Percentiles rank a stretch among this genome's conserved stretches.
Conservation (phyloP, 2,888 invertebrate species). For the Diachrysia chrysitis region DNA sequence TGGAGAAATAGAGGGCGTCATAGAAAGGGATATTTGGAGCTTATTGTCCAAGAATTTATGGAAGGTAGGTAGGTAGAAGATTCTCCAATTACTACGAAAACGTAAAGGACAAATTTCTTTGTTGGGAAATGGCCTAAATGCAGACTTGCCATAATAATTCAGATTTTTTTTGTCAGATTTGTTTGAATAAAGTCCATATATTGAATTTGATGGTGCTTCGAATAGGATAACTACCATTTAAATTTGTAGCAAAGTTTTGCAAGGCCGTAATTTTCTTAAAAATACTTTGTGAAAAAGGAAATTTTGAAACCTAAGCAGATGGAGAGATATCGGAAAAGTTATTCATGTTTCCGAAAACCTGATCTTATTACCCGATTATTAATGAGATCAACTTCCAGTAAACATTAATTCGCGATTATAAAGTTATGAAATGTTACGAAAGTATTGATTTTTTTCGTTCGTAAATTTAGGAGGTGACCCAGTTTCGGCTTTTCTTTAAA, state of each 20-base stretch:
- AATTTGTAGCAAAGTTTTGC: too few species aligned
- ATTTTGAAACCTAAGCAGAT: background rate
- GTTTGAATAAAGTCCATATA: too few species aligned
- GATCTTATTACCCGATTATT: constrained; percentile 34
- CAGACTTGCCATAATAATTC: too few species aligned
- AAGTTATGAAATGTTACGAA: constrained; percentile 15
- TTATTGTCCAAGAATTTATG: background rate
- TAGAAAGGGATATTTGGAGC: background rate
- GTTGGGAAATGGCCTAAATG: too few species aligned
- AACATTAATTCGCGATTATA: constrained; percentile 36
- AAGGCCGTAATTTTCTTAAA: background rate
- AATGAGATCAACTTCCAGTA: constrained; percentile 24
- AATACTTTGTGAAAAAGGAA: background rate
- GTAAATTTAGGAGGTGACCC: constrained; percentile 35
- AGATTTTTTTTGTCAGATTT: too few species aligned
- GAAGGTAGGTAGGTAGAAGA: too few species aligned
- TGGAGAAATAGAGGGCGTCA: constrained; percentile 19
- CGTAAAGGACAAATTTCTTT: too few species aligned
- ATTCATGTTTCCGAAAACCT: background rate
- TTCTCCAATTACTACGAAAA: too few species aligned
- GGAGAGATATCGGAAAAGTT: background rate
- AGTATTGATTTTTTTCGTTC: constrained; percentile 30
- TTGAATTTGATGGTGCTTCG: too few species aligned
- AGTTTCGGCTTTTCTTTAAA: constrained; percentile 27
- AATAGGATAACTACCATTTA: too few species aligned